These are phyloP conservation scores for Sylvia atricapilla DNA, from an alignment of 2,113 vertebrate species.

Conservation along the genomic window DNA sequence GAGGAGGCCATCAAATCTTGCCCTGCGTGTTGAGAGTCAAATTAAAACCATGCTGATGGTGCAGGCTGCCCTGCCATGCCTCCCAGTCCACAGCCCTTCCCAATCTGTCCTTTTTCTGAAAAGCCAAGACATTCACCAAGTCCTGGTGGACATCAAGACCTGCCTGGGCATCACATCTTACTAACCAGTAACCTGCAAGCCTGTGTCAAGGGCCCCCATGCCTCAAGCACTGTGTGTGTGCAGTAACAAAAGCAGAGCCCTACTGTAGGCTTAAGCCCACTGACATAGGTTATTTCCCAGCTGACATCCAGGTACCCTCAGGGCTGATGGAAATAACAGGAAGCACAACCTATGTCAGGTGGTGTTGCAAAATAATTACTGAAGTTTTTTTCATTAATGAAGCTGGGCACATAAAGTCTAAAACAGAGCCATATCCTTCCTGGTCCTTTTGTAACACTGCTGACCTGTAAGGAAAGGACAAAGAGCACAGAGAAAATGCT, in stretches of 20 bases:
- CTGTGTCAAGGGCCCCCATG: rapidly evolving
- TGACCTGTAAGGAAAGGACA: background rate
- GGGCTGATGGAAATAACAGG: background rate
- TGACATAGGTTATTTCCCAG: background rate
- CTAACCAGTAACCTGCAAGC: background rate
- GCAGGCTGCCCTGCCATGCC: rapidly evolving
- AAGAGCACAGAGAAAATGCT: background rate
- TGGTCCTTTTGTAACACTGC: background rate
- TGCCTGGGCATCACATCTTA: background rate
- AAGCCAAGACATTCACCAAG: background rate
- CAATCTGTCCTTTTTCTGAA: background rate
- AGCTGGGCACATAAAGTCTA: background rate
- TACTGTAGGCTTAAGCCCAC: background rate
- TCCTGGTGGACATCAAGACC: background rate
- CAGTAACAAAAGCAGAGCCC: background rate
- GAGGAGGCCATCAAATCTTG: background rate
- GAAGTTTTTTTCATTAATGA: background rate
- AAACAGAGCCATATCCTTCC: background rate
- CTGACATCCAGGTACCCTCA: background rate
- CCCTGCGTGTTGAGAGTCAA: rapidly evolving
- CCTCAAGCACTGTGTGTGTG: rapidly evolving
- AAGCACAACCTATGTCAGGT: background rate
- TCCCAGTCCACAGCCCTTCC: background rate
- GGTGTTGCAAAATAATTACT: background rate
- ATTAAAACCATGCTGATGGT: background rate